A percentile compares a stretch with the other conserved stretches of the same genome.
phyloP scores from a whole-genome alignment of 37 sponge, comb jelly and placozoan genomes.

The Haliclona indistincta region DNA sequence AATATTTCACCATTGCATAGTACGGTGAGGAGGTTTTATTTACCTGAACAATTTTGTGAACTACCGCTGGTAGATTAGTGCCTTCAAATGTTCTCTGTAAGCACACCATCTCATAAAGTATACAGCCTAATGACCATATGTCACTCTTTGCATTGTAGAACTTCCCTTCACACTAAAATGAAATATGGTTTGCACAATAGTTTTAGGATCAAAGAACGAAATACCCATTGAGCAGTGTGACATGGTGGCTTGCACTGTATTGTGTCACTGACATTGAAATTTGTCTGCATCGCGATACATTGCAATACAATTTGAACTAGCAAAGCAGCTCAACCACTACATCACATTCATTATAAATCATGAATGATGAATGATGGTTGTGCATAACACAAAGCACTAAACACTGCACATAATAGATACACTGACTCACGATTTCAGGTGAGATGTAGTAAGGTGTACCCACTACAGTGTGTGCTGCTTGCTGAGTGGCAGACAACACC shows the following conservation, averaged over 20 bases:
- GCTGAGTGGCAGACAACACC: slow-evolving; percentile 66
- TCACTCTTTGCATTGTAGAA: slow-evolving; percentile 88
- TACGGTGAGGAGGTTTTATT: background rate
- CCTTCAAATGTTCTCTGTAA: slow-evolving; percentile 92
- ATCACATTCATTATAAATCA: too few species aligned
- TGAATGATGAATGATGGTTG: too few species aligned
- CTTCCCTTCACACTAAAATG: slow-evolving; percentile 88
- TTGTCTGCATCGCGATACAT: too few species aligned
- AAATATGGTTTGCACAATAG: background rate
- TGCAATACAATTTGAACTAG: too few species aligned
- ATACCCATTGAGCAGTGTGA: background rate
- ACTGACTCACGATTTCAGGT: slow-evolving; percentile 95
- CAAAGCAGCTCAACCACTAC: too few species aligned
- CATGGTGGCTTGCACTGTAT: too few species aligned
- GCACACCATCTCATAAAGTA: slow-evolving; percentile 78
- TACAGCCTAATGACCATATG: slow-evolving; percentile 65
- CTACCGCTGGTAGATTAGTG: slow-evolving; percentile 91
- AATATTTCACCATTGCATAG: too few species aligned
- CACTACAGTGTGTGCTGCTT: slow-evolving; percentile 85
- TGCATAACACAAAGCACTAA: too few species aligned
- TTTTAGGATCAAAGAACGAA: background rate
- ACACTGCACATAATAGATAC: too few species aligned
- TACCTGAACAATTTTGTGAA: slow-evolving; percentile 93
- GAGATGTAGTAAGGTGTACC: slow-evolving; percentile 99
- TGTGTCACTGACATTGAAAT: background rate